phyloP scores from a whole-genome alignment of 2,113 vertebrate species.

The Chamaea fasciata region DNA sequence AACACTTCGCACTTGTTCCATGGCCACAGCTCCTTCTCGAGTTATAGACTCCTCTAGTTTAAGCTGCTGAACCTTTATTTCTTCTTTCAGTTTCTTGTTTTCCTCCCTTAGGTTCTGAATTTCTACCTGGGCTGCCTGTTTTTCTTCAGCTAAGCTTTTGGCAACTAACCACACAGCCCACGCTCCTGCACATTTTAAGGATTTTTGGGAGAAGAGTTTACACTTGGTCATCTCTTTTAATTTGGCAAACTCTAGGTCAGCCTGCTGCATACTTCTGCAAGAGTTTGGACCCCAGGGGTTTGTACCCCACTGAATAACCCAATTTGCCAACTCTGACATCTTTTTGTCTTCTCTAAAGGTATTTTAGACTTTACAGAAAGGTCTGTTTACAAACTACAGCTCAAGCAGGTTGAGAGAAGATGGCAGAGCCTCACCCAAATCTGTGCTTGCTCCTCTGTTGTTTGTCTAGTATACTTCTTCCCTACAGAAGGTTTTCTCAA shows the following conservation, averaged over 20 bases:
- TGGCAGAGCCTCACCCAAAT: not conserved
- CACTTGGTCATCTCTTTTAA: slow-evolving; percentile 13
- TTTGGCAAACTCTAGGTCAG: slow-evolving; percentile 28
- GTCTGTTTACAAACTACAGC: not conserved
- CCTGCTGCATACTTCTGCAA: slow-evolving; percentile 50
- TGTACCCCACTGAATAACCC: slow-evolving; percentile 47
- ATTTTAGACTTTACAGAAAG: not conserved
- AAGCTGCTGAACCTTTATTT: slow-evolving; percentile 14
- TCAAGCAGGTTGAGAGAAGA: not conserved
- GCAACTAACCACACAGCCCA: slow-evolving; percentile 50
- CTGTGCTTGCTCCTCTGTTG: not conserved
- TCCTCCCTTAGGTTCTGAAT: slow-evolving; percentile 25
- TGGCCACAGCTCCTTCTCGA: not conserved
- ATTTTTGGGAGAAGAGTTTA: slow-evolving; percentile 36
- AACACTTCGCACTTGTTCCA: not conserved
- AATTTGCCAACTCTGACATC: slow-evolving; percentile 31
- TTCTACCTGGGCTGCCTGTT: slow-evolving; percentile 4
- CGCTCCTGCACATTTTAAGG: slow-evolving; percentile 14
- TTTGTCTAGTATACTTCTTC: not conserved
- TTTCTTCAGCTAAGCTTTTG: slow-evolving; percentile 12
- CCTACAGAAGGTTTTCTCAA: not conserved
- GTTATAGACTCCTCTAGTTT: not conserved
- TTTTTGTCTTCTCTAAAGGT: not conserved
- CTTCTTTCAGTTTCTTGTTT: slow-evolving; percentile 16
- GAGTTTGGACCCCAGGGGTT: slow-evolving; percentile 33